Percentiles rank a stretch among this genome's conserved stretches.
Evolutionary conservation across 2,113 vertebrate species (phyloP).

Genomic region (Gasterosteus aculeatus): DNA sequence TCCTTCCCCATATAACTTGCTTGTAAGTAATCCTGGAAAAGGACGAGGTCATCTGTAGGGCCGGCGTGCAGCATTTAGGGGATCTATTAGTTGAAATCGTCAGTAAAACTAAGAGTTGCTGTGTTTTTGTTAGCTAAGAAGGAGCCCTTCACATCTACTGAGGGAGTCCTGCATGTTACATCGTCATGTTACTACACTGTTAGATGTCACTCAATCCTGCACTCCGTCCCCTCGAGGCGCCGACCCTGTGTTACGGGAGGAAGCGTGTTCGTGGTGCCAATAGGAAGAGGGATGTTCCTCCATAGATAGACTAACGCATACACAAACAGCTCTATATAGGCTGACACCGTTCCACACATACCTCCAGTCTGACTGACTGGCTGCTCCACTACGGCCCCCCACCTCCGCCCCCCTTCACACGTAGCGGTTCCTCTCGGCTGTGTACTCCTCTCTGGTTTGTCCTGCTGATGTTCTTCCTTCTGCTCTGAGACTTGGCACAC

Average conservation of each 20-base stretch:
- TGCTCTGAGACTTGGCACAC: slow-evolving; percentile 56
- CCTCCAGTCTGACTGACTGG: slow-evolving; percentile 20
- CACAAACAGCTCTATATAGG: slow-evolving; percentile 73
- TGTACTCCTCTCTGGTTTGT: slow-evolving; percentile 54
- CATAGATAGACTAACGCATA: slow-evolving; percentile 72
- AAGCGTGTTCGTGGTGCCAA: slow-evolving; percentile 68
- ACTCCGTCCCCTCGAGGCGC: background rate
- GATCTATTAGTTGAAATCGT: background rate
- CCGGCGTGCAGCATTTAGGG: background rate
- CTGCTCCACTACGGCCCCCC: slow-evolving; percentile 18
- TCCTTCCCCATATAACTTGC: background rate
- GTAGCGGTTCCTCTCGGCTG: slow-evolving; percentile 27
- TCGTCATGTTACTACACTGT: background rate
- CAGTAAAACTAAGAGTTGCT: too few relatives aligned
- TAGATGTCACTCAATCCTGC: background rate
- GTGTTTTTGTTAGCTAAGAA: background rate
- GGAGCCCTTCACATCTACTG: background rate
- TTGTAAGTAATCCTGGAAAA: background rate
- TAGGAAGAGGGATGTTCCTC: slow-evolving; percentile 78
- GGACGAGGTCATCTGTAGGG: background rate
- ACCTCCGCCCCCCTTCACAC: slow-evolving; percentile 29
- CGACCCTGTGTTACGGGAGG: slow-evolving; percentile 48
- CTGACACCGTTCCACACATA: slow-evolving; percentile 74
- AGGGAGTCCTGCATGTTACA: background rate
- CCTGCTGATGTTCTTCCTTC: slow-evolving; percentile 56